phyloP scores from a whole-genome alignment of 2,113 vertebrate species.

The Dicrurus megarhynchus region DNA sequence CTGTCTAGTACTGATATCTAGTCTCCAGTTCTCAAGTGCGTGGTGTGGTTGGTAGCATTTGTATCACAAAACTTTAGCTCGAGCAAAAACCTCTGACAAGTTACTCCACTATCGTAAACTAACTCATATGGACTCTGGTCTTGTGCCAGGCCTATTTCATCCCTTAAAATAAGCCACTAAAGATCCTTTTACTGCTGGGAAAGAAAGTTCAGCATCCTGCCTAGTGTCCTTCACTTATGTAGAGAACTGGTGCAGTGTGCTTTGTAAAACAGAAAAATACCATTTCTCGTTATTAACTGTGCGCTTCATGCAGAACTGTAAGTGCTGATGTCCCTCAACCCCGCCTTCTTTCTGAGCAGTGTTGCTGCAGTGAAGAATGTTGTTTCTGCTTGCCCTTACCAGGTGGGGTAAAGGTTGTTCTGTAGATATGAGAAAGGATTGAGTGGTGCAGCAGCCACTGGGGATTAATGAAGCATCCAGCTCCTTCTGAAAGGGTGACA shows the following conservation, averaged over 20 bases:
- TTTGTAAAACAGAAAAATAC: neutral
- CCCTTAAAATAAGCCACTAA: neutral
- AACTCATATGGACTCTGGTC: neutral
- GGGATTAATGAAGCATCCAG: neutral
- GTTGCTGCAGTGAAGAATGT: neutral
- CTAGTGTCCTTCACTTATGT: neutral
- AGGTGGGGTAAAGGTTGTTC: neutral
- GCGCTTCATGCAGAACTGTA: neutral
- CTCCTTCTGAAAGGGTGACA: neutral
- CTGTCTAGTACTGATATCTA: neutral
- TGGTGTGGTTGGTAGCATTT: fast-evolving
- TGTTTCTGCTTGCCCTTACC: neutral
- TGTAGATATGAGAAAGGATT: neutral
- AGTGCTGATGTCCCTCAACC: neutral
- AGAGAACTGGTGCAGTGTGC: neutral
- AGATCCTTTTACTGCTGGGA: neutral
- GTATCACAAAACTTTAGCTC: neutral
- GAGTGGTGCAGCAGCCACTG: neutral
- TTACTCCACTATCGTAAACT: neutral
- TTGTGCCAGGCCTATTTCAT: neutral
- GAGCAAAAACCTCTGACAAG: neutral
- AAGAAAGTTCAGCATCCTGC: neutral
- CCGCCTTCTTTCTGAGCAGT: neutral
- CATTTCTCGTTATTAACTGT: neutral
- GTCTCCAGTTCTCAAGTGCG: neutral